A percentile compares a stretch with the other conserved stretches of the same genome.
These are phyloP conservation scores for Burhinus oedicnemus DNA, from an alignment of 2,113 vertebrate genomes.

Conservation along the genomic window DNA sequence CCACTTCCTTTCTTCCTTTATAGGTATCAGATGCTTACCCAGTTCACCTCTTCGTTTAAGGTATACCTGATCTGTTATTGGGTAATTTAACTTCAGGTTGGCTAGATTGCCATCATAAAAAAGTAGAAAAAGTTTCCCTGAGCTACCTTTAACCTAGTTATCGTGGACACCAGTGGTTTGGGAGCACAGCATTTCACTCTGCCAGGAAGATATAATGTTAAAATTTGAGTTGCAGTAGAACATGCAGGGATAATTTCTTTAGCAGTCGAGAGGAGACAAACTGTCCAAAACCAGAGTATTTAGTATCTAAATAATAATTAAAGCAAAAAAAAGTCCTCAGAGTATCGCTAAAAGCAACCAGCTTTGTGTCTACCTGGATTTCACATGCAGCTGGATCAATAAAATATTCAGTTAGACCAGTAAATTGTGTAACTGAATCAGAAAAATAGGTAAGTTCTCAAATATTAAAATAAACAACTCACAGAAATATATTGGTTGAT, in stretches of 20 bases:
- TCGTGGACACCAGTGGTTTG: neutral
- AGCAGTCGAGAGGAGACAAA: neutral
- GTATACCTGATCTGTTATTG: neutral
- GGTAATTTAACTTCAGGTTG: neutral
- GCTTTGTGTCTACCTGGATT: neutral
- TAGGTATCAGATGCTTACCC: neutral
- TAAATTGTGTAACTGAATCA: neutral
- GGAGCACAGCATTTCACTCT: neutral
- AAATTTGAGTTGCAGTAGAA: neutral
- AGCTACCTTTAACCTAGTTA: neutral
- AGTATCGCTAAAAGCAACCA: neutral
- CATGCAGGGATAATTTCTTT: neutral
- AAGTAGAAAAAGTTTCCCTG: neutral
- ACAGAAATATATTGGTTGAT: neutral
- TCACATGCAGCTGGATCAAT: neutral
- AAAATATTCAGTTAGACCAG: neutral
- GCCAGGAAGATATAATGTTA: neutral
- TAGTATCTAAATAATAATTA: neutral
- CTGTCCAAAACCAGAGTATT: neutral
- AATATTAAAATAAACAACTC: conserved; percentile 28
- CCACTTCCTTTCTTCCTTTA: neutral
- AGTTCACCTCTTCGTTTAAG: neutral
- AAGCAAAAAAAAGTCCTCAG: neutral
- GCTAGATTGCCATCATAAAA: neutral
- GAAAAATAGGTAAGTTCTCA: neutral